phyloP scores from a whole-genome alignment of 2,888 invertebrate genomes.

The Ischnura elegans region DNA sequence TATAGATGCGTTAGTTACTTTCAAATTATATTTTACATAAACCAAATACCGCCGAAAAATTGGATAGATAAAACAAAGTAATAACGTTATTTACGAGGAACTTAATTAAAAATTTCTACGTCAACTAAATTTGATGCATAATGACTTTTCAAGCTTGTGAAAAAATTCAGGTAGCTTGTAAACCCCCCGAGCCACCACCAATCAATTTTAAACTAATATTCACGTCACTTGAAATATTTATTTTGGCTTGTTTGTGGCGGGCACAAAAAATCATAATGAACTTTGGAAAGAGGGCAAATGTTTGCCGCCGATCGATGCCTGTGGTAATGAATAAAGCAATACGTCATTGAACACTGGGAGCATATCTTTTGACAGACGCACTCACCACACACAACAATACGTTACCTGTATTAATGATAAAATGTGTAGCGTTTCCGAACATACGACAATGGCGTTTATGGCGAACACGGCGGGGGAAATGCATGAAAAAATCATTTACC shows the following conservation, averaged over 20 bases:
- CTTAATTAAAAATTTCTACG: too few relatives aligned
- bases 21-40: too few relatives aligned
- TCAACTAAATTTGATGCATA: too few relatives aligned
- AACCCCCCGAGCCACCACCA: background rate
- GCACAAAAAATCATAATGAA: background rate
- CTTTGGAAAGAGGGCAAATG: conserved; percentile 40
- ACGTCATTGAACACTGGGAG: background rate
- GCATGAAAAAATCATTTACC: background rate
- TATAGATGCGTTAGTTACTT: too few relatives aligned
- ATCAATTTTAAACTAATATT: background rate
- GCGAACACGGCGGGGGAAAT: background rate
- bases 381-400: background rate
- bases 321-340: background rate
- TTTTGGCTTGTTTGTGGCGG: background rate
- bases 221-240: background rate
- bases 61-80: too few relatives aligned
- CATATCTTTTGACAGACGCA: background rate
- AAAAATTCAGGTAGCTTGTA: background rate
- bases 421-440: conserved; percentile 21
- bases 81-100: too few relatives aligned
- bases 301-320: background rate
- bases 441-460: conserved; percentile 36
- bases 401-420: conserved; percentile 42
- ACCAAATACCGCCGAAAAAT: too few relatives aligned
- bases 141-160: too few relatives aligned